Evolutionary conservation across 2,888 invertebrate species (phyloP), one percentile per base, ranked within the genome.

Genomic region (Scaptomyza cyrtandrae): DNA sequence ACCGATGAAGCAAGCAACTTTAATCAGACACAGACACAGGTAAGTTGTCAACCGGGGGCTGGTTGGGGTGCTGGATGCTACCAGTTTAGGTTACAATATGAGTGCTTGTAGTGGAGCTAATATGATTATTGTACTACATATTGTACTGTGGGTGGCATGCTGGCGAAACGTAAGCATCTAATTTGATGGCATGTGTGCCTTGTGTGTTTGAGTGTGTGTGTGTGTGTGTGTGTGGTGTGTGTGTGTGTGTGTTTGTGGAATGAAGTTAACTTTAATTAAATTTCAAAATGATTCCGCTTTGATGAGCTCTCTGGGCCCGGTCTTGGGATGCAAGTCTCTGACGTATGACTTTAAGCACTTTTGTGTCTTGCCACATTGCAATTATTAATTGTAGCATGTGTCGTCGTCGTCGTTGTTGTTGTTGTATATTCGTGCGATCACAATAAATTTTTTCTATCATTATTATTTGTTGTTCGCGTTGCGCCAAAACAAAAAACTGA

Each of bases 21-120:
- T 83, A 80, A 83, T 82, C 82, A 80, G 85, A 81, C 81, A 73
- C 84, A 81, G 81, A 75, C 80, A 73, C 86, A 86, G 86, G 83
- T 83, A 67, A 83, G 83, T 86, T 85, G 82, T 78, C 82, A 85
- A 78, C 78, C 56, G 50, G 66, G 64, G 64, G 27, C 9, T 14
- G 33, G 43, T 16, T 29, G 48, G 33, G 19, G 27, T 11, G 27
- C 10, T 35, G 31, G 70, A 31, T 72, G 76, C 73, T 67, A 71
- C 74, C 71, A 76, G 66, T 66, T 66, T 60, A 56, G 67, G 59
- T 55, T 67, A 60, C 69, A 78, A 69, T 69, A 56, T 54, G 53
- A 44, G 45, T 29, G 53, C 45, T 50, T 52, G 50, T 37, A 41
- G 27, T 41, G 29, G 16, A 31, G 45, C 45, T 39, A 46, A 60